These are phyloP conservation scores for Thecocarcelia acutangulata DNA, from an alignment of 2,888 invertebrate species.

Conservation along the genomic window DNA sequence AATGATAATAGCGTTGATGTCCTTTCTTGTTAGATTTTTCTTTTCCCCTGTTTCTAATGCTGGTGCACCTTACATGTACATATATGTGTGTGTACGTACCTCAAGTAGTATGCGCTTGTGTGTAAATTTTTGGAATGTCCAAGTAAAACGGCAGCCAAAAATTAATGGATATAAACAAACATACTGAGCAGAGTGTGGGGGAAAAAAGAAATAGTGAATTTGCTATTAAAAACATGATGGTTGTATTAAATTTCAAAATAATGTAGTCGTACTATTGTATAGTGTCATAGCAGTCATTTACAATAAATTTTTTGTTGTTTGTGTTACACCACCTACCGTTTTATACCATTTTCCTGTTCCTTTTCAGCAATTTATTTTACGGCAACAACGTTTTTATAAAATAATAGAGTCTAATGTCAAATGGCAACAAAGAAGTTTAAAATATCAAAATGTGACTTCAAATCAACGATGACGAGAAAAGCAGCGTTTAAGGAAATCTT, in stretches of 20 bases:
- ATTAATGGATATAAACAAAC: background rate
- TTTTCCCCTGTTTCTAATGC: background rate
- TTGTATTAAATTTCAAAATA: conserved; percentile 44
- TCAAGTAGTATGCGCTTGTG: background rate
- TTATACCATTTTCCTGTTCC: background rate
- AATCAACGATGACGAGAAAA: background rate
- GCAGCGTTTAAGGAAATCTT: no score
- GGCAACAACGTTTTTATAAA: conserved; percentile 23
- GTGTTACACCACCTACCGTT: background rate
- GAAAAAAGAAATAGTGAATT: conserved; percentile 16
- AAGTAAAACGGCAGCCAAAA: conserved; percentile 24
- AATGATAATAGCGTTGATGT: conserved; percentile 44
- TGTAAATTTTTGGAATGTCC: conserved; percentile 2
- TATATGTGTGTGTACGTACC: no score
- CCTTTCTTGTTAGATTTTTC: conserved; percentile 24
- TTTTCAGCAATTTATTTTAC: conserved; percentile 28
- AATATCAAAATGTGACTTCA: background rate
- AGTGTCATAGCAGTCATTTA: conserved; percentile 34
- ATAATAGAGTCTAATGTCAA: conserved; percentile 12
- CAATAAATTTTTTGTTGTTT: background rate
- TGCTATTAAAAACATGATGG: conserved; percentile 36
- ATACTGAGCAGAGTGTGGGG: background rate
- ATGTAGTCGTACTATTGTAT: conserved; percentile 22
- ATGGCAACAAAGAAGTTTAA: background rate
- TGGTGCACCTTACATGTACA: conserved; percentile 35